A percentile compares a stretch with the other conserved stretches of the same genome.
Evolutionary conservation across 2,113 vertebrate genomes (phyloP).

Genomic region (Poeciliopsis occidentalis): DNA sequence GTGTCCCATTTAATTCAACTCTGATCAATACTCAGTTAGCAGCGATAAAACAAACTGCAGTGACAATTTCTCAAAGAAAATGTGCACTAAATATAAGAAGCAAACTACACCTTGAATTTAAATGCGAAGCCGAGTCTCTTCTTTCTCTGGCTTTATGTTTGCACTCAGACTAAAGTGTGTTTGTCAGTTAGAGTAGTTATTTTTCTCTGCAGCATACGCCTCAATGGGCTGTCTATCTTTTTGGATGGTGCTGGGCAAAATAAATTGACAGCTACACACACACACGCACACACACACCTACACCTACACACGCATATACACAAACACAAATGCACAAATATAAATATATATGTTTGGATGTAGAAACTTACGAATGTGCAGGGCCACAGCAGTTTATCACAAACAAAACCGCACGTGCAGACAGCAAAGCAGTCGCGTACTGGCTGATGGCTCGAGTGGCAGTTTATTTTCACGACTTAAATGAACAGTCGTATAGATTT

Average conservation of each 20-base stretch:
- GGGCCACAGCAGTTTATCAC: slow-evolving; percentile 14
- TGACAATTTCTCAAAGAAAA: slow-evolving; percentile 48
- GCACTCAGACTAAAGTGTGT: slow-evolving; percentile 72
- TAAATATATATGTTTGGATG: slow-evolving; percentile 24
- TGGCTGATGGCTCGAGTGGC: slow-evolving; percentile 68
- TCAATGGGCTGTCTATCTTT: slow-evolving; percentile 77
- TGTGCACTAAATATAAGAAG: slow-evolving; percentile 41
- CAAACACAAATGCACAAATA: slow-evolving; percentile 19
- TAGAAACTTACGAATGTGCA: not conserved
- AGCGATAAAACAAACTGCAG: slow-evolving; percentile 32
- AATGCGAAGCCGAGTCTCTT: slow-evolving; percentile 55
- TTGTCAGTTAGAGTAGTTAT: slow-evolving; percentile 76
- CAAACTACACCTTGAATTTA: slow-evolving; percentile 53
- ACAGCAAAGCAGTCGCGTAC: slow-evolving; percentile 19
- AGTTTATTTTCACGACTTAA: slow-evolving; percentile 68
- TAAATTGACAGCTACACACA: slow-evolving; percentile 73
- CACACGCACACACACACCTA: slow-evolving; percentile 11
- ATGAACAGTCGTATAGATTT: slow-evolving; percentile 57
- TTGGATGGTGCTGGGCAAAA: slow-evolving; percentile 71
- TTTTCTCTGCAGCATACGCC: slow-evolving; percentile 74
- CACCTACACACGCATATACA: slow-evolving; percentile 18
- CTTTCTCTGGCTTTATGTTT: slow-evolving; percentile 51
- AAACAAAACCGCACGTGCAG: not conserved
- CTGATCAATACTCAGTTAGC: slow-evolving; percentile 61
- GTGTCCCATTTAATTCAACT: slow-evolving; percentile 37